Evolutionary conservation across 1,140 invertebrate genomes (phyloP).

Genomic region (Eupeodes corollae): DNA sequence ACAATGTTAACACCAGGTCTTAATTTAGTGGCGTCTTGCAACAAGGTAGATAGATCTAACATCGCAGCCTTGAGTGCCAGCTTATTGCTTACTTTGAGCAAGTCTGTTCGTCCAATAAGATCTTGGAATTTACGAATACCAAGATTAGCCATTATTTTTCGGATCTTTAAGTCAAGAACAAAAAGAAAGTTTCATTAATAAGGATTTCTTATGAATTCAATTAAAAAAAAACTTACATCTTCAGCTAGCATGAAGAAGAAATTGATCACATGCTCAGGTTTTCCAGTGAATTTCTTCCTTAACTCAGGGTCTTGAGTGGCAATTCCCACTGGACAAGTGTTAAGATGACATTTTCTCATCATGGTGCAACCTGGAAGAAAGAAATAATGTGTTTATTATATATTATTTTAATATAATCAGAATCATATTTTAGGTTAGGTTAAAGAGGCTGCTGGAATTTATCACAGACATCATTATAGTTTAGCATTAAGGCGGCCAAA

Average conservation of each 20-base stretch:
- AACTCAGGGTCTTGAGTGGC: conserved; percentile 94
- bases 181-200: too few relatives aligned
- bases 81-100: conserved; percentile 56
- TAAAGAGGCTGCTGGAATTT: too few relatives aligned
- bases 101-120: conserved; percentile 86
- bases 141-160: conserved; percentile 77
- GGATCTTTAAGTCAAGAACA: conserved; percentile 44
- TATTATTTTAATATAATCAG: too few relatives aligned
- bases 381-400: neutral
- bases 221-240: conserved; percentile 53
- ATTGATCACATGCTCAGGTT: conserved; percentile 96
- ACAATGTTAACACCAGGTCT: conserved; percentile 80
- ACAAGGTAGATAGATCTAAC: conserved; percentile 72
- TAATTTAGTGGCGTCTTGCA: conserved; percentile 82
- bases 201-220: neutral
- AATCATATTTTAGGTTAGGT: too few relatives aligned
- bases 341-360: conserved; percentile 99
- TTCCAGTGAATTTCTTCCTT: conserved; percentile 92
- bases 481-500: too few relatives aligned
- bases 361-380: conserved; percentile 75
- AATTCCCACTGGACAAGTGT: conserved; percentile 97
- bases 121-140: conserved; percentile 87
- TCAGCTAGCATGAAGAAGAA: conserved; percentile 96
- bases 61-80: conserved; percentile 68
- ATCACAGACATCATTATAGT: too few relatives aligned